Evolutionary conservation across 2,888 invertebrate genomes (phyloP).

Genomic region (Eilema caniola): DNA sequence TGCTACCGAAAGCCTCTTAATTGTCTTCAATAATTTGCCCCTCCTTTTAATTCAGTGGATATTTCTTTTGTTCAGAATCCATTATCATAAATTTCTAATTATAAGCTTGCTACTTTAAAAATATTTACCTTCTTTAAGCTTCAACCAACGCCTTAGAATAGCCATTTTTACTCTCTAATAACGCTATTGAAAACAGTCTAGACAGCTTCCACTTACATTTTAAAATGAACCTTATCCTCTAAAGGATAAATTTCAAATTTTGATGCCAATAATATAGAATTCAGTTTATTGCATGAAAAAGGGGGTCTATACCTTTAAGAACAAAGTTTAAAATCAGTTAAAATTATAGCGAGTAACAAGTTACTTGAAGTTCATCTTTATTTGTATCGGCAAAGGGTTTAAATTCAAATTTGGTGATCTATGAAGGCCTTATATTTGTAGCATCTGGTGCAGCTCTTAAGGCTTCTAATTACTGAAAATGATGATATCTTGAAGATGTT

Average conservation of each 20-base stretch:
- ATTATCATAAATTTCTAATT: constrained; percentile 23
- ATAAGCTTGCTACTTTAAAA: constrained; percentile 31
- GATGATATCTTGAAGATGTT: constrained; percentile 54
- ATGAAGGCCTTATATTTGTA: constrained; percentile 32
- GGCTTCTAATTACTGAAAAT: constrained; percentile 64
- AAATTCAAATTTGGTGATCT: constrained; percentile 18
- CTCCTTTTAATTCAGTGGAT: neutral
- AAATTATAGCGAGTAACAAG: constrained; percentile 25
- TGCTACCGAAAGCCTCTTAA: neutral
- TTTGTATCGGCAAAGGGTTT: constrained; percentile 25
- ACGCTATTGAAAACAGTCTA: constrained; percentile 47
- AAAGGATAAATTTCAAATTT: constrained; percentile 29
- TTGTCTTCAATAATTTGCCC: constrained; percentile 6
- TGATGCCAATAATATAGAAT: constrained; percentile 22
- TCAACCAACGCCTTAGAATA: constrained; percentile 50
- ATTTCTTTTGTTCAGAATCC: constrained; percentile 7
- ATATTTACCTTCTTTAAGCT: constrained; percentile 46
- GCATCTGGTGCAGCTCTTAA: constrained; percentile 54
- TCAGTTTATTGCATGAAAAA: constrained; percentile 43
- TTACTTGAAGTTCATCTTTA: constrained; percentile 39
- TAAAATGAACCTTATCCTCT: constrained; percentile 37
- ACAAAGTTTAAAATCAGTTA: constrained; percentile 50
- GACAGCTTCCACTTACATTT: constrained; percentile 33
- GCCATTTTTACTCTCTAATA: constrained; percentile 48
- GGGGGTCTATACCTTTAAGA: constrained; percentile 34